phyloP scores from a whole-genome alignment of 2,888 invertebrate genomes.

The Notodonta dromedarius region DNA sequence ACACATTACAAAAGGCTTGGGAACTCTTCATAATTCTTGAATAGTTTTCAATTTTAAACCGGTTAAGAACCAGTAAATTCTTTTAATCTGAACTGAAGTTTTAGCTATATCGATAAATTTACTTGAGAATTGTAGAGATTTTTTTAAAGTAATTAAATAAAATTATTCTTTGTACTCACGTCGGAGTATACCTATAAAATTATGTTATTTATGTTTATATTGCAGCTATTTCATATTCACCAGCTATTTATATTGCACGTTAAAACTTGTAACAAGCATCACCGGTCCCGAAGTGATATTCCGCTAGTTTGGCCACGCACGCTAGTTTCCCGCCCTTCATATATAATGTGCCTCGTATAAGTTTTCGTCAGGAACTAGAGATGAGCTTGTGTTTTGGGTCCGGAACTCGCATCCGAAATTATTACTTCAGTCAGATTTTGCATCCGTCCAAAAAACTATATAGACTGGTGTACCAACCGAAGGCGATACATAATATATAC shows the following conservation, averaged over 20 bases:
- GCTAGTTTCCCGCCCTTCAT: slow-evolving; percentile 8
- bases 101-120: too few species aligned
- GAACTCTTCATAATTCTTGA: neutral
- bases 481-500: too few species aligned
- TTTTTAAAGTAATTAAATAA: too few species aligned
- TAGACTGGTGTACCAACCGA: too few species aligned
- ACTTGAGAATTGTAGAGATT: too few species aligned
- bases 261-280: slow-evolving; percentile 20
- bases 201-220: too few species aligned
- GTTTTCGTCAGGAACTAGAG: slow-evolving; percentile 25
- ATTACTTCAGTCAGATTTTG: too few species aligned
- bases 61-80: too few species aligned
- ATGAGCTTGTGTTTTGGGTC: neutral
- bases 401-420: neutral
- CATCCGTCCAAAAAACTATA: too few species aligned
- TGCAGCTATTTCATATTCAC: neutral
- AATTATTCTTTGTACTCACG: too few species aligned
- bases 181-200: too few species aligned
- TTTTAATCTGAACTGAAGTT: too few species aligned
- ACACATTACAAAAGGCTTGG: neutral
- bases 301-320: slow-evolving; percentile 21
- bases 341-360: slow-evolving; percentile 16
- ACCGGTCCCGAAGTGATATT: slow-evolving; percentile 21
- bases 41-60: neutral
- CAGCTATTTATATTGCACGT: neutral